Percentiles rank a stretch among this genome's conserved stretches.
These are phyloP conservation scores for Falco concolor DNA, from an alignment of 2,797 vertebrate species.

Conservation along the genomic window DNA sequence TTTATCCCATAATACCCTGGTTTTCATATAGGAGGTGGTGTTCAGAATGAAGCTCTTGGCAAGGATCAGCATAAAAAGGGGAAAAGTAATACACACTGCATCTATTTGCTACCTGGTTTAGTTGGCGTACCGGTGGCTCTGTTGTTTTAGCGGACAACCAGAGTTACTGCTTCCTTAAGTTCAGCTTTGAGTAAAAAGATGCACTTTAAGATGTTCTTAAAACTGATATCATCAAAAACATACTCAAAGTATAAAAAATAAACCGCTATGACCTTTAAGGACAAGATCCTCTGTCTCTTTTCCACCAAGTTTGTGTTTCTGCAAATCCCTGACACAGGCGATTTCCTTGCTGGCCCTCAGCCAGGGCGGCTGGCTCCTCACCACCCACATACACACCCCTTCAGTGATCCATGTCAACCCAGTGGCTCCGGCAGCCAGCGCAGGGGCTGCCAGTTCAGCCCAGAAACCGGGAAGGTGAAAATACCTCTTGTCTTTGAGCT, in stretches of 20 bases:
- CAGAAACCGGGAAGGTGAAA: not conserved
- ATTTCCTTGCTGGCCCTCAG: slow-evolving; percentile 22
- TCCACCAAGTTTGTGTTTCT: not conserved
- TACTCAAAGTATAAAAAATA: not conserved
- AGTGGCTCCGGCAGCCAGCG: not conserved
- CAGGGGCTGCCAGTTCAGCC: not conserved
- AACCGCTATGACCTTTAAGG: not conserved
- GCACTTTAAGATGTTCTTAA: not conserved
- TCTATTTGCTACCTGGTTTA: not conserved
- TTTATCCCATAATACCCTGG: not conserved
- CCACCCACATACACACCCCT: slow-evolving; percentile 24
- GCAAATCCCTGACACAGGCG: slow-evolving; percentile 37
- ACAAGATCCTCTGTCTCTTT: not conserved
- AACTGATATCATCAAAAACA: not conserved
- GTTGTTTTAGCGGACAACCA: not conserved
- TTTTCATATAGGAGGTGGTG: not conserved
- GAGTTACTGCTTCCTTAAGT: not conserved
- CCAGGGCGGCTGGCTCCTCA: slow-evolving; percentile 1
- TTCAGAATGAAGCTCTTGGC: not conserved
- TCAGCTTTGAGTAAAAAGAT: not conserved
- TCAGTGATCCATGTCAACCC: not conserved
- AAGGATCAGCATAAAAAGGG: not conserved
- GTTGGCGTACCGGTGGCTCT: not conserved
- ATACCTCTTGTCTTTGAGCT: not conserved
- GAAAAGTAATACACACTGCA: not conserved